phyloP scores from a whole-genome alignment of 2,888 invertebrate genomes.

The Agriopis aurantiaria region DNA sequence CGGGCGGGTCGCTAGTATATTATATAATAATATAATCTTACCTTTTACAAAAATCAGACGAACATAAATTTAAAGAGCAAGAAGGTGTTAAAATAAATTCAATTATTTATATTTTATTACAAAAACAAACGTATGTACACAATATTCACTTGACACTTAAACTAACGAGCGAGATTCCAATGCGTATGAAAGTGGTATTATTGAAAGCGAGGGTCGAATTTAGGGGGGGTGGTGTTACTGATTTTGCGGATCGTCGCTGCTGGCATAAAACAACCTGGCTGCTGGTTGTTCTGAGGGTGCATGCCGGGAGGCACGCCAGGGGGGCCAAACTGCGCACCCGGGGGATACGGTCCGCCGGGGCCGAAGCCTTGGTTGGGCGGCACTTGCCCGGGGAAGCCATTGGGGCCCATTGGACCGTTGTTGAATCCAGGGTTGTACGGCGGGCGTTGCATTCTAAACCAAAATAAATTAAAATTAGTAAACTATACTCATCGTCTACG shows the following conservation, averaged over 20 bases:
- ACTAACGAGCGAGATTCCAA: slow-evolving; percentile 30
- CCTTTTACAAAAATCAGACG: too few relatives aligned
- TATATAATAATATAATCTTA: too few relatives aligned
- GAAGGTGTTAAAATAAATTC: background rate
- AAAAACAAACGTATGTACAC: background rate
- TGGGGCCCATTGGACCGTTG: slow-evolving; percentile 42
- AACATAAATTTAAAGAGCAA: background rate
- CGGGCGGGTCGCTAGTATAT: too few relatives aligned
- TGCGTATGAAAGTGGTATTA: slow-evolving; percentile 6
- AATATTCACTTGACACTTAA: slow-evolving; percentile 18
- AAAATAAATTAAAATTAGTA: slow-evolving; percentile 36
- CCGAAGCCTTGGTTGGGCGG: slow-evolving; percentile 44
- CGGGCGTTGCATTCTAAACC: slow-evolving; percentile 72
- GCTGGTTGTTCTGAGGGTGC: slow-evolving; percentile 48
- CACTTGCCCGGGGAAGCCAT: slow-evolving; percentile 39
- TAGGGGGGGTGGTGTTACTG: slow-evolving; percentile 60
- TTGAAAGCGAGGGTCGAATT: slow-evolving; percentile 45
- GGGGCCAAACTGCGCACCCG: slow-evolving; percentile 43
- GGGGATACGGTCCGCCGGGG: slow-evolving; percentile 31
- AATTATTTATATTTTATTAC: slow-evolving; percentile 8
- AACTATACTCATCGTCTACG: background rate
- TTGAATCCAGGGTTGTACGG: slow-evolving; percentile 57
- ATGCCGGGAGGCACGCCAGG: slow-evolving; percentile 52
- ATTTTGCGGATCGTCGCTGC: slow-evolving; percentile 64
- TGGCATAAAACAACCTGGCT: slow-evolving; percentile 64